Base-by-base conservation (phyloP, 2,113 vertebrate species). In the Piaya cayana region DNA sequence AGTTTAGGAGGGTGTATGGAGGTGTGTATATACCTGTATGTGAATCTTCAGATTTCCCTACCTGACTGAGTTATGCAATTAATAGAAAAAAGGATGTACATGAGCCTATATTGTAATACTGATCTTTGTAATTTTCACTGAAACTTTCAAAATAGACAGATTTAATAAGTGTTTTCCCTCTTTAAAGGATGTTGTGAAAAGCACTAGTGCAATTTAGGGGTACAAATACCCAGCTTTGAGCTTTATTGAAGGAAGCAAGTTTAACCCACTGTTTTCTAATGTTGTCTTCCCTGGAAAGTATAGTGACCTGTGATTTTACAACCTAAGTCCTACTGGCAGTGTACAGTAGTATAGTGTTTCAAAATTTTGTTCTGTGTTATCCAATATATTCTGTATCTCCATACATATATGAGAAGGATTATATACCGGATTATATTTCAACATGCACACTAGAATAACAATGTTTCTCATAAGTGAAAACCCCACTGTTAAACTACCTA, bases 271-370 rank as follows among this genome's bases (percentile, higher is more conserved):
- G 29, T 52, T 85, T 81, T 59, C 56, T 69, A 52, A 34, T 1
- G 2, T 36, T 0, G 0, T 69, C 18, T 68, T 83, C 56, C 14
- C 25, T 75, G 39, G 56, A 64, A 75, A 25, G 15, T 45, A 12
- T 45, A 39, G 30, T 37, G 29, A 80, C 34, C 62, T 42, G 20
- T 53, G 84, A 30, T 69, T 59, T 47, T 53, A 55, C 23, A n/a
- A 11, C 9, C 30, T 29, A n/a, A 53, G 22, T 43, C 39, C 55
- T 78, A 26, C 70, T 43, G 42, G 67, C 32, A 77, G 27, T 23
- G 15, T 37, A 30, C 4, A 47, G 52, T 55, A 77, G 22, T 15
- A 71, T 25, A 45, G 20, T 10, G 6, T 68, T 78, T 56, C 36
- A 58, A 20, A 47, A 42, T 36, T 26, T 55, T 62, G 10, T 77